Evolutionary conservation across 2,797 vertebrate genomes (phyloP), one percentile per base, ranked within the genome.

Genomic region (Micromesistius poutassou): DNA sequence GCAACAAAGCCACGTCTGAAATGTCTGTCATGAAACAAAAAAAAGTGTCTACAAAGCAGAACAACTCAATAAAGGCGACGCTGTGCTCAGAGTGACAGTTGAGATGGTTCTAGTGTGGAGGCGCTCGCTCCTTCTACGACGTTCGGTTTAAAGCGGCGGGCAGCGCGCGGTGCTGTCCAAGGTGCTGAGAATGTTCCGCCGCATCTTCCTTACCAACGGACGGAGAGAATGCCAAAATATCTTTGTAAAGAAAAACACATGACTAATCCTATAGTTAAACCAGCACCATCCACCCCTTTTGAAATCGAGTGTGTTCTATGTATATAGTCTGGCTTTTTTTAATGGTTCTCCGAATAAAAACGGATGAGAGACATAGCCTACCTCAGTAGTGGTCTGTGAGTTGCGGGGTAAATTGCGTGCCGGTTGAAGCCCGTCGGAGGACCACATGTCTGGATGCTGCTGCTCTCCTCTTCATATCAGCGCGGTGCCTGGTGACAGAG

Each of bases 141-240:
- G 16, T 42, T 16, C 4, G 16, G 19, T 19, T 0, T 16, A 22
- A 50, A 50, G 46, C 46, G 19, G 46, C 55, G 55, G 22, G 55
- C 46, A 12, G 7, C 25, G 55, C n/a, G 55, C 55, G n/a, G 7
- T 25, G 90, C 95, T 96, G 88, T 95, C 95, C 93, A 2, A 82
- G 91, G 95, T 95, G 73, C 94, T 96, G 91, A 93, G 90, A 55
- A 36, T 12, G 42, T 3, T 28, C 5, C 7, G 46, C 55, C 19
- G 16, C 19, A 62, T 62, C 55, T 22, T 19, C 6, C 25, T 66
- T 28, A 66, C 62, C 0, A 66, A 66, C 55, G 55, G 55, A 66
- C 62, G n/a, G 19, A 62, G n/a, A 62, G 22, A 9, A 62, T 9
- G 62, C 46, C 19, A 6, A 28, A 68, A 68, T 68, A 68, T n/a